Evolutionary conservation across 2,113 vertebrate genomes (phyloP).

Genomic region (Pomatorhinus ruficollis): DNA sequence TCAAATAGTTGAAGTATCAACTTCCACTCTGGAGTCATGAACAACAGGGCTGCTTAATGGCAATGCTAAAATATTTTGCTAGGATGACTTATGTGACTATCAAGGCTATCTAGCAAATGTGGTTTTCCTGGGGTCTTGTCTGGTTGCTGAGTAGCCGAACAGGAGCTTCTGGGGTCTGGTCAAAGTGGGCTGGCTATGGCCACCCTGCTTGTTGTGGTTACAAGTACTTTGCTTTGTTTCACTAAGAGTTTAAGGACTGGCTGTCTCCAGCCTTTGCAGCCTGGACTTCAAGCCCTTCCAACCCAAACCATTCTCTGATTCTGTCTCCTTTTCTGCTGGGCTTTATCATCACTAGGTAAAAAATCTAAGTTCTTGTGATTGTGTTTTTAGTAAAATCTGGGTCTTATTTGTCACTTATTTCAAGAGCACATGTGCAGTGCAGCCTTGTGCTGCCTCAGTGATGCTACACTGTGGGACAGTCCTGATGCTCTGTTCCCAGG

Average conservation of each 20-base stretch:
- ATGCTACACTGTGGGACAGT: fast-evolving
- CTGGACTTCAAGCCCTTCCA: neutral
- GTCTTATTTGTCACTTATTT: neutral
- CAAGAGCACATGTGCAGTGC: fast-evolving
- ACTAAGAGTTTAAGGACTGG: neutral
- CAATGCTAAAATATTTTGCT: neutral
- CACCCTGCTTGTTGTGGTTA: neutral
- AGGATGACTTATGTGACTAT: neutral
- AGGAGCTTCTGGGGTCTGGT: neutral
- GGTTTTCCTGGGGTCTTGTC: neutral
- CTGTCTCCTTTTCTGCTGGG: neutral
- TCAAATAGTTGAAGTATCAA: neutral
- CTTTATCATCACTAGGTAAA: neutral
- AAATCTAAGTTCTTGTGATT: neutral
- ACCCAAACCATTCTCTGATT: neutral
- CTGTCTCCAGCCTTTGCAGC: neutral
- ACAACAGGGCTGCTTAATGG: neutral
- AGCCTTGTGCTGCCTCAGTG: neutral
- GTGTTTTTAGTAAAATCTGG: neutral
- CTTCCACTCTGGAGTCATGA: neutral
- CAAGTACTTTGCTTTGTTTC: neutral
- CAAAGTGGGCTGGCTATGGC: neutral
- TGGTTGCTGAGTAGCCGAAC: neutral
- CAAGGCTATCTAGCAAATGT: neutral
- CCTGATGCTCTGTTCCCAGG: neutral